Evolutionary conservation across 2,113 vertebrate genomes (phyloP).

Genomic region (Lasiurus borealis): DNA sequence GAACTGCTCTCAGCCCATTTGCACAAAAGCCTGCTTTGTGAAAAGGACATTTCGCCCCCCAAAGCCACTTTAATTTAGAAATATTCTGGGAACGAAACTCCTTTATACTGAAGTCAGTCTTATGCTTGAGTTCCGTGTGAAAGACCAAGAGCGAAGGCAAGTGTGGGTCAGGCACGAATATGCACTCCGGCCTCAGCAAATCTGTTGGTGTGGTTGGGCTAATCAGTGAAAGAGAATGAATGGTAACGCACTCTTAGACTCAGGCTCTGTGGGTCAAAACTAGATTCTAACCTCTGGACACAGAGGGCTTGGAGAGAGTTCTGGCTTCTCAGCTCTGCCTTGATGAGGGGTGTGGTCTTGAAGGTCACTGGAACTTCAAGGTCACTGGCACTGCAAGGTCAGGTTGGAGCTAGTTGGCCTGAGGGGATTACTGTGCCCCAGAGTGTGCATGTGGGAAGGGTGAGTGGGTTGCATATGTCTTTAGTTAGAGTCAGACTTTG

Average conservation of each 20-base stretch:
- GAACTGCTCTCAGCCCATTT: neutral
- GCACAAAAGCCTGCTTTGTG: neutral
- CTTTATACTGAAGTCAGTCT: neutral
- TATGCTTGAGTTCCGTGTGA: neutral
- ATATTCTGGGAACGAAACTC: neutral
- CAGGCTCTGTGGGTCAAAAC: neutral
- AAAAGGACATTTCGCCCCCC: neutral
- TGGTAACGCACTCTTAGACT: neutral
- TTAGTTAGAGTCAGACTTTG: neutral
- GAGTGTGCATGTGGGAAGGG: neutral
- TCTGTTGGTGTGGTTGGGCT: too few relatives aligned
- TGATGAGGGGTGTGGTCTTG: neutral
- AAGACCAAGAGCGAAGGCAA: neutral
- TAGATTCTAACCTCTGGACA: neutral
- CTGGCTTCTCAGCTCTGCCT: neutral
- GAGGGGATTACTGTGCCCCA: neutral
- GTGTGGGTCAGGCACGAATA: neutral
- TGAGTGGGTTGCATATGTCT: neutral
- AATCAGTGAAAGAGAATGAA: neutral
- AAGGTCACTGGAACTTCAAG: neutral
- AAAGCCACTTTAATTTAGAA: neutral
- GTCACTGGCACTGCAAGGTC: neutral
- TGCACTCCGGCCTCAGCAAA: neutral
- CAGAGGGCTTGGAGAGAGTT: too few relatives aligned
- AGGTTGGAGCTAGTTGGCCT: neutral